Evolutionary conservation across 2,797 vertebrate genomes (phyloP).

Genomic region (Lycodopsis pacificus): DNA sequence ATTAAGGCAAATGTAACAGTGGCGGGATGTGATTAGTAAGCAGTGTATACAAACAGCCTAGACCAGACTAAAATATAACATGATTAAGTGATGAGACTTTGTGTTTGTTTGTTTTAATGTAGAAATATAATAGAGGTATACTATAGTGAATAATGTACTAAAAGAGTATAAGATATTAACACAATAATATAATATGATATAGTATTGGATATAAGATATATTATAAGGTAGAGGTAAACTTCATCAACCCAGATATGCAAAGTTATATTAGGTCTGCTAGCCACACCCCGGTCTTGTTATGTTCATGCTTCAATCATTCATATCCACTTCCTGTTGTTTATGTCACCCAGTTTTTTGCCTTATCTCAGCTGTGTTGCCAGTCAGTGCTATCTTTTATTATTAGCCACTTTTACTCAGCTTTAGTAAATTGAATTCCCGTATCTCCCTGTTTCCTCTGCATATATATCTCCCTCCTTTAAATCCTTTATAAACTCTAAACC

Average conservation of each 20-base stretch:
- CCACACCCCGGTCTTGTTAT: not conserved
- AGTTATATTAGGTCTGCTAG: not conserved
- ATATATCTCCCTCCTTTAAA: not conserved
- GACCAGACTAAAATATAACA: not conserved
- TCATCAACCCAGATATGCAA: constrained; percentile 1
- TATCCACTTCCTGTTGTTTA: constrained; percentile 35
- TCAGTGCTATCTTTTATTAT: not conserved
- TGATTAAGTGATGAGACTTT: not conserved
- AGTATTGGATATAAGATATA: not conserved
- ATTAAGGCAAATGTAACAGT: not conserved
- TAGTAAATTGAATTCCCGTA: not conserved
- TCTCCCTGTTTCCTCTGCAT: not conserved
- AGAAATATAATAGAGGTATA: not conserved
- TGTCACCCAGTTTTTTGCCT: not conserved
- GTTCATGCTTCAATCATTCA: not conserved
- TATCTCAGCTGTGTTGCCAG: not conserved
- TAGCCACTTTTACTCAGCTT: constrained; percentile 8
- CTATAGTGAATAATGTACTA: not conserved
- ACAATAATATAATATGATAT: not conserved
- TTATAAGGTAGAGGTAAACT: not conserved
- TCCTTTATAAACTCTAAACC: not conserved
- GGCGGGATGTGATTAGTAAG: not conserved
- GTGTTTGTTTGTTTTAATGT: not conserved
- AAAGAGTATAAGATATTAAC: not conserved
- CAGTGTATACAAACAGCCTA: not conserved